A percentile compares a stretch with the other conserved stretches of the same genome.
Conservation (phyloP, 2,113 vertebrate genomes). For the Tetrao urogallus region DNA sequence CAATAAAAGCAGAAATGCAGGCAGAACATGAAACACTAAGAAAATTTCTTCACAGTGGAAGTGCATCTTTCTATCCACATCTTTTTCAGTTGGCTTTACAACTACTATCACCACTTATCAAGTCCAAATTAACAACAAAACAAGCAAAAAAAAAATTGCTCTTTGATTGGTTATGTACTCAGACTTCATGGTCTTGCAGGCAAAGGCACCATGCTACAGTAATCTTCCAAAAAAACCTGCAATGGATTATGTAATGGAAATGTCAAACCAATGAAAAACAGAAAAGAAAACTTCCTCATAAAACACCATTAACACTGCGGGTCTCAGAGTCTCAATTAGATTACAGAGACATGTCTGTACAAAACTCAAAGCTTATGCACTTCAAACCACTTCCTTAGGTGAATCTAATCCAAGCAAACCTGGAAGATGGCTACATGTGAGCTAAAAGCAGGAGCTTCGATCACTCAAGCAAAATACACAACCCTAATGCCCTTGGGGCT, state of each 20-base stretch:
- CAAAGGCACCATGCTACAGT: not conserved
- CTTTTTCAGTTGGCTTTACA: not conserved
- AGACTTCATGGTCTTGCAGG: not conserved
- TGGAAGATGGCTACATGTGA: not conserved
- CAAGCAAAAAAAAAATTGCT: not conserved
- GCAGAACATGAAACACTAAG: not conserved
- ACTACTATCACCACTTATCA: not conserved
- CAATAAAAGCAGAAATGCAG: not conserved
- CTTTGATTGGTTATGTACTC: not conserved
- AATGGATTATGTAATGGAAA: not conserved
- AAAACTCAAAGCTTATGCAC: not conserved
- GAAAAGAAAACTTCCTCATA: not conserved
- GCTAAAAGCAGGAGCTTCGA: not conserved
- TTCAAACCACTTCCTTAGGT: not conserved
- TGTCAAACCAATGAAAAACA: not conserved
- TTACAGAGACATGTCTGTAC: accelerated
- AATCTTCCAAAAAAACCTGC: not conserved
- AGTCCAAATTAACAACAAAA: not conserved
- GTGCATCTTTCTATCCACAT: not conserved
- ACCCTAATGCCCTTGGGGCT: not conserved
- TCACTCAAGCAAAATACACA: not conserved
- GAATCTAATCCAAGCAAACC: not conserved
- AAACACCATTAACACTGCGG: not conserved
- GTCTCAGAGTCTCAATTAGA: not conserved
- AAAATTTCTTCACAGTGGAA: not conserved